Base-by-base conservation (phyloP, 1,140 invertebrate genomes). In the Lamellibrachia luymesi region DNA sequence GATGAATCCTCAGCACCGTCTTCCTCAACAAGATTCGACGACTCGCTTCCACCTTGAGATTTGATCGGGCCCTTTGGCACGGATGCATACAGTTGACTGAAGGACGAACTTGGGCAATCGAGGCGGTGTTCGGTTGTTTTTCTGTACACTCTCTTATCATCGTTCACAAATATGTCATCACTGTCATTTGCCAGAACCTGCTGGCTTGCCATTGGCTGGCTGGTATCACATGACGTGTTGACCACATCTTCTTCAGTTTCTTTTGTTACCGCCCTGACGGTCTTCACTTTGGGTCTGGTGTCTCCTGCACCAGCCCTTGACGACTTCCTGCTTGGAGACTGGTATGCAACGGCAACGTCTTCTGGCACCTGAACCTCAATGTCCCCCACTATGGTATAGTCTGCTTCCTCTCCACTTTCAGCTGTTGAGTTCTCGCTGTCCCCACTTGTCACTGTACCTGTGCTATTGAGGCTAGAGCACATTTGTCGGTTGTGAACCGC, bases 141-240 rank as follows among this genome's bases (percentile, higher is more conserved):
- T 80, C 64, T 80, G 64, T 80, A 80, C 64, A 80, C 64, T 17
- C 64, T 8, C 64, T 80, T 80, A 22, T 80, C 64, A 17, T 80
- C 64, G 64, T 80, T 80, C 64, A 80, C 64, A 80, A 80, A 80
- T 80, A 80, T 80, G 25, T 80, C 64, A 80, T 80, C 64, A 80
- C 64, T 80, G 64, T 80, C 64, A 80, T 22, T 80, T 10, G 17
- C 64, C 64, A 80, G 64, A 80, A 80, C 64, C 64, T 80, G 64
- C 64, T 80, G 64, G 64, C 64, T 22, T 80, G 64, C 64, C 64
- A 80, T 80, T 80, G 64, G 64, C 17, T 80, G 64, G 64, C 64
- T 80, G 64, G 13, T 80, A 80, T 80, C 64, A 17, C 64, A 80
- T 80, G 64, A 80, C 64, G 17, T 22, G 17, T 80, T 80, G 64